A percentile compares a stretch with the other conserved stretches of the same genome.
phyloP scores from a whole-genome alignment of 64 coral and sea anemone genomes.

The Exaiptasia diaphana region DNA sequence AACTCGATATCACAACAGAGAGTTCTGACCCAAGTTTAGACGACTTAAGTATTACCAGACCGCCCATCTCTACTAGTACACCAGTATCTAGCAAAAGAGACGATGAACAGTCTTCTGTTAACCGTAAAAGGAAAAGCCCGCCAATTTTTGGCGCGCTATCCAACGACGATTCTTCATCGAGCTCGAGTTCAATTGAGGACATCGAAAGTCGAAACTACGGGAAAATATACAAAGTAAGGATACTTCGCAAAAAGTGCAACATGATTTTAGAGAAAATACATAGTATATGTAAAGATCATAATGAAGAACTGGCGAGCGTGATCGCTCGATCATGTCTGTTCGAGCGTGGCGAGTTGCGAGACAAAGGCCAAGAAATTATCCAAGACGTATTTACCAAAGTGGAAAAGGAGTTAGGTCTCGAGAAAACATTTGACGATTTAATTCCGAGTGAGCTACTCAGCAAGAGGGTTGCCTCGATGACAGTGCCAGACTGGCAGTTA shows the following conservation, averaged over 20 bases:
- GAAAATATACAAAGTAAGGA: background rate
- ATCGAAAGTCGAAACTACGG: background rate
- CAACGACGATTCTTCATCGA: background rate
- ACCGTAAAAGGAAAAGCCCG: background rate
- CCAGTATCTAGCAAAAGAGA: background rate
- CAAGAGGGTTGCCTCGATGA: background rate
- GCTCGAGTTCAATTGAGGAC: background rate
- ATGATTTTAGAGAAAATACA: background rate
- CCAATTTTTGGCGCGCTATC: background rate
- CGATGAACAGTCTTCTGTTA: background rate
- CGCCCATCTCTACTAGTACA: background rate
- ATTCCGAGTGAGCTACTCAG: background rate
- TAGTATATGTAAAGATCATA: background rate
- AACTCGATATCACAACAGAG: no score
- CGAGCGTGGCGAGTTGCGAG: background rate
- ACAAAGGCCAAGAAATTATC: background rate
- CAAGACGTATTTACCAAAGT: background rate
- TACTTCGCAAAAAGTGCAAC: background rate
- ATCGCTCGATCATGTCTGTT: background rate
- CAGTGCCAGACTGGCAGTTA: background rate
- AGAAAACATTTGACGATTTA: background rate
- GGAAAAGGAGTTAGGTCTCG: background rate
- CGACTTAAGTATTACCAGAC: background rate
- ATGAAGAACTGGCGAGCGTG: background rate
- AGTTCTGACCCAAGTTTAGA: background rate